Base-by-base conservation (phyloP, 2,888 invertebrate genomes). In the Pseudococcus viburni region DNA sequence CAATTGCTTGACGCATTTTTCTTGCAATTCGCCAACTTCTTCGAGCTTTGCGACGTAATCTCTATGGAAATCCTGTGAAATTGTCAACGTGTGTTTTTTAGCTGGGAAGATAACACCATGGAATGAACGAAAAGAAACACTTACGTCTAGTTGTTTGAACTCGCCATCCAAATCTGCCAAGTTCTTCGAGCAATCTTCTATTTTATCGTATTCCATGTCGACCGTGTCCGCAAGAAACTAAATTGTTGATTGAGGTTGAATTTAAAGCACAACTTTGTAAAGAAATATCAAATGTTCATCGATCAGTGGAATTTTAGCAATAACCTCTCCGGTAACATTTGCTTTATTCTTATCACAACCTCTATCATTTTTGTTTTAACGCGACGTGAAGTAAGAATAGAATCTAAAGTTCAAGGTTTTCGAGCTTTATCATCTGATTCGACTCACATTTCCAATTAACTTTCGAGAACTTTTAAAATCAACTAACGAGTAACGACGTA, bases 1-100 rank as follows among this genome's bases (percentile, higher is more conserved):
- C 90, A 99, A 94, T 91, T 96, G 96, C 91, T 96, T 96, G 90
- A 96, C 93, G 92, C 98, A 98, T 94, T 96, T 94, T 91, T 95
- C 94, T 92, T 98, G 98, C 80, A 96, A 93, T 90, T 95, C 94
- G 85, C 95, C 94, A 51, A 98, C 93, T 92, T 97, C 96, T 90
- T 97, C 97, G 90, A 99, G 93, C 92, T 97, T 95, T 89, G 95
- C 94, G 88, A 95, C 93, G 92, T 98, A 98, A 89, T 95, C 94
- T 91, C 95, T 95, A 92, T 97, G 98, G 84, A 94, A 92, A 83
- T 93, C 92, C 97, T 97, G 91, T n/a, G 55, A 73, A 17, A 55
- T 59, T 33, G 33, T 19, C n/a, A 19, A 84, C 39, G 55, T 77
- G 46, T 68, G 26, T 42, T 42, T 42, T 42, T 8, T 42, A 42